Conservation (phyloP, 2,888 invertebrate species). For the Ceriagrion tenellum region DNA sequence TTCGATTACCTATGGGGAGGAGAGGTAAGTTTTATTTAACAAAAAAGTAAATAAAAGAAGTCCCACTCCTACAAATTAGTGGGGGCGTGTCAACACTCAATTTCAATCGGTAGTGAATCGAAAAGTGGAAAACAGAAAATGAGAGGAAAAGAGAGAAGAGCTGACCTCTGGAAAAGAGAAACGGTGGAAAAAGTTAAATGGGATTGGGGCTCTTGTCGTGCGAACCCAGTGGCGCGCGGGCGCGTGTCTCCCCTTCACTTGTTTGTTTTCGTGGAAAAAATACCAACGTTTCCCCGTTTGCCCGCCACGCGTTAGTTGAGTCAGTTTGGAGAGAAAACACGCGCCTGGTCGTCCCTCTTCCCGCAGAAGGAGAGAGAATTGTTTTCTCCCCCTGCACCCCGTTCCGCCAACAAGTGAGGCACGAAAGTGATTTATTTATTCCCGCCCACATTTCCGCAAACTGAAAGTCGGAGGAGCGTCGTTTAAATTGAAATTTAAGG, state of each 20-base stretch:
- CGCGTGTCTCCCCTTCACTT: not conserved
- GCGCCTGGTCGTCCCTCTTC: not conserved
- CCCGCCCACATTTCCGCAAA: not conserved
- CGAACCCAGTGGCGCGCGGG: not conserved
- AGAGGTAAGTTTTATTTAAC: no score
- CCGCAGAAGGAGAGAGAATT: not conserved
- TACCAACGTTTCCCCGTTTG: not conserved
- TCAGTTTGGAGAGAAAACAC: not conserved
- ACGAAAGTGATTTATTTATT: not conserved
- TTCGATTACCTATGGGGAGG: not conserved
- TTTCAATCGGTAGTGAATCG: not conserved
- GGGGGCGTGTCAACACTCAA: not conserved
- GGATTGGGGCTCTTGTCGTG: not conserved
- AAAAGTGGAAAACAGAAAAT: not conserved
- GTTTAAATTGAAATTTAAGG: conserved; percentile 8
- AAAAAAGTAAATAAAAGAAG: no score
- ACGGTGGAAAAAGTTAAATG: not conserved
- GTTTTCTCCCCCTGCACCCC: not conserved
- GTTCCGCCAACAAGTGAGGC: not conserved
- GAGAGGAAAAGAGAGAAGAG: not conserved
- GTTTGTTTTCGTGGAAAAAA: not conserved
- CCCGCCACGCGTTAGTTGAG: not conserved
- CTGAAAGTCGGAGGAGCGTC: not conserved
- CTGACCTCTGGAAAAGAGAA: not conserved
- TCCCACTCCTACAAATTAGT: not conserved